Evolutionary conservation across 2,888 invertebrate species (phyloP).

Genomic region (Periphyllus acericola): DNA sequence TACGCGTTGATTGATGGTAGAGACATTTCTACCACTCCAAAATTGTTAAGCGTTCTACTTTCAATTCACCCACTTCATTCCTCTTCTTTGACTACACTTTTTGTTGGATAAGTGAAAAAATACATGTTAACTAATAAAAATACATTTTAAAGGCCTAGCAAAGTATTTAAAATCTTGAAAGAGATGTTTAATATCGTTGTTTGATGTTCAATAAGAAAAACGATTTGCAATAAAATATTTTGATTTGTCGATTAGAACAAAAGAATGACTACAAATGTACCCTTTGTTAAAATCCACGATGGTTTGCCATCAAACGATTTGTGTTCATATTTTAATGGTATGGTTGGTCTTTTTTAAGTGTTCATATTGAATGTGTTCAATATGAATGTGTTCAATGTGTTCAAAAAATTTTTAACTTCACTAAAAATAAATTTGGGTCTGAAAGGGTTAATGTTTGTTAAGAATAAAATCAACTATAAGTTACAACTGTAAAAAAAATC

Average conservation of each 20-base stretch:
- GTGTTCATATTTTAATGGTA: neutral
- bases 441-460: too few species aligned
- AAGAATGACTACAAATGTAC: neutral
- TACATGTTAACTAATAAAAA: neutral
- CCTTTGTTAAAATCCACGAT: neutral
- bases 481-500: too few species aligned
- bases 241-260: constrained; percentile 5
- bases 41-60: constrained; percentile 37
- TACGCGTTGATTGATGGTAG: constrained; percentile 53
- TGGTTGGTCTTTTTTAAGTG: neutral
- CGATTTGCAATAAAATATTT: neutral
- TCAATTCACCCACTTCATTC: constrained; percentile 5
- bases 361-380: too few species aligned
- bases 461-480: too few species aligned
- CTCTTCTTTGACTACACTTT: neutral
- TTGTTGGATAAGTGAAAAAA: constrained; percentile 22
- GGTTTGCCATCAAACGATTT: neutral
- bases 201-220: constrained; percentile 29
- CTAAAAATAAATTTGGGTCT: too few species aligned
- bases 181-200: neutral
- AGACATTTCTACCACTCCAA: constrained; percentile 23
- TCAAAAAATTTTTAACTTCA: too few species aligned
- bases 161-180: constrained; percentile 5
- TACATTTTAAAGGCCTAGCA: neutral
- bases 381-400: too few species aligned